Evolutionary conservation across 64 coral and sea anemone species (phyloP), one percentile per base, ranked within the genome.

Genomic region (Montipora cactus): DNA sequence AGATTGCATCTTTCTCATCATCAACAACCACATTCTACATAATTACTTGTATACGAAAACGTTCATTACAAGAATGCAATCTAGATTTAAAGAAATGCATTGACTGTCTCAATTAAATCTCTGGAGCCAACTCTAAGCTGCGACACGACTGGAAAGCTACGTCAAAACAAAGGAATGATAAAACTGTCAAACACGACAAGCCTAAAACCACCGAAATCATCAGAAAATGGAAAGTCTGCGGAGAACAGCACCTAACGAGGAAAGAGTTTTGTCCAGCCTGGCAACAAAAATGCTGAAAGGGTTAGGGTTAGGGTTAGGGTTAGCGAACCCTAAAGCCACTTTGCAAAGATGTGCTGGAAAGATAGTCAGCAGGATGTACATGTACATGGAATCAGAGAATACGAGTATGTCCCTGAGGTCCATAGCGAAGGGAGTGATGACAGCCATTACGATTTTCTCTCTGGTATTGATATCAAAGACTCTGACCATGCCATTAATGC

Each of bases 281-380:
- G 0, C 37, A 37, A 37, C 37, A 37, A 37, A 37, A 37, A 37
- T 37, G 37, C 37, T 0, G 52, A 55, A 55, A 55, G 52, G 10
- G 52, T 55, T 55, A 55, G 5, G 52, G 37, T 37, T 37, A 37
- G 37, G 37, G 37, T 37, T 37, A 37, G 37, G 37, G 37, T 37
- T 37, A 37, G 37, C 37, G 37, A 37, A 37, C 37, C 52, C 91
- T 73, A n/a, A 85, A 87, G 83, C 37, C 93, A 89, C 64, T 89
- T 53, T 18, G 62, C 84, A 9, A 73, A 59, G 8, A 18, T 94
- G 13, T 77, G 52, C 45, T 11, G 18, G 2, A 76, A 79, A 53
- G 88, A 90, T 62, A 79, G 49, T 19, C 76, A 79, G 12, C 23
- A 0, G 5, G 50, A 37, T 37, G 37, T 37, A 37, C 37, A 74